These are phyloP conservation scores for Rhincodon typus DNA, from an alignment of 2,797 vertebrate species.

Conservation along the genomic window DNA sequence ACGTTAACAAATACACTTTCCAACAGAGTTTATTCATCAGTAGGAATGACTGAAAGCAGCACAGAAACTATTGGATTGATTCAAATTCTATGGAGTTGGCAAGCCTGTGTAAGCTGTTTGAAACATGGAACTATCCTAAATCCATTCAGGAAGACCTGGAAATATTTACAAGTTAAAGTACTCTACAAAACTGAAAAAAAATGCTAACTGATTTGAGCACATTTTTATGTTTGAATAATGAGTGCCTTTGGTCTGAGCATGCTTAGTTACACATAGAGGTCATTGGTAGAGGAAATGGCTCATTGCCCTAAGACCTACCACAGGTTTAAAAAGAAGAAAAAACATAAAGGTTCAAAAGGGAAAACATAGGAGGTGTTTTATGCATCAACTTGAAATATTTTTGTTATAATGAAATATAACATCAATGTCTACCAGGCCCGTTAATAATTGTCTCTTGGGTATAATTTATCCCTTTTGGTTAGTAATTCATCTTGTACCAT, in stretches of 20 bases:
- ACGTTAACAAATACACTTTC: background rate
- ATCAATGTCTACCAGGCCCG: slow-evolving; percentile 53
- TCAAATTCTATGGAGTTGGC: background rate
- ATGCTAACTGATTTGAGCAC: background rate
- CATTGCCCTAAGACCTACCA: slow-evolving; percentile 21
- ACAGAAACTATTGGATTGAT: slow-evolving; percentile 7
- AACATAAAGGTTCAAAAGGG: slow-evolving; percentile 36
- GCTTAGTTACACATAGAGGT: background rate
- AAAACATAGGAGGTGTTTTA: slow-evolving; percentile 64
- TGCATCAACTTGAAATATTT: slow-evolving; percentile 54
- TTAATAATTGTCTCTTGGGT: slow-evolving; percentile 53
- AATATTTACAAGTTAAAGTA: slow-evolving; percentile 4
- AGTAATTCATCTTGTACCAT: slow-evolving; percentile 57
- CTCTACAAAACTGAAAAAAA: background rate
- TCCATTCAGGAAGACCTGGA: slow-evolving; percentile 20
- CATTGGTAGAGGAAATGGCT: slow-evolving; percentile 19
- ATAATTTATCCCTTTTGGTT: slow-evolving; percentile 54
- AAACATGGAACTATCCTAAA: background rate
- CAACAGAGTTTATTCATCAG: background rate
- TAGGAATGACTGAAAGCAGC: background rate
- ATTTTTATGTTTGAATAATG: slow-evolving; percentile 19
- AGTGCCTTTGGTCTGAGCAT: slow-evolving; percentile 28
- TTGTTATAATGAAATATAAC: slow-evolving; percentile 65
- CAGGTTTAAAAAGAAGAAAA: slow-evolving; percentile 29
- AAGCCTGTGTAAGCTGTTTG: background rate